Base-by-base conservation (phyloP, 2,797 vertebrate genomes). In the Enteromius argenteus region DNA sequence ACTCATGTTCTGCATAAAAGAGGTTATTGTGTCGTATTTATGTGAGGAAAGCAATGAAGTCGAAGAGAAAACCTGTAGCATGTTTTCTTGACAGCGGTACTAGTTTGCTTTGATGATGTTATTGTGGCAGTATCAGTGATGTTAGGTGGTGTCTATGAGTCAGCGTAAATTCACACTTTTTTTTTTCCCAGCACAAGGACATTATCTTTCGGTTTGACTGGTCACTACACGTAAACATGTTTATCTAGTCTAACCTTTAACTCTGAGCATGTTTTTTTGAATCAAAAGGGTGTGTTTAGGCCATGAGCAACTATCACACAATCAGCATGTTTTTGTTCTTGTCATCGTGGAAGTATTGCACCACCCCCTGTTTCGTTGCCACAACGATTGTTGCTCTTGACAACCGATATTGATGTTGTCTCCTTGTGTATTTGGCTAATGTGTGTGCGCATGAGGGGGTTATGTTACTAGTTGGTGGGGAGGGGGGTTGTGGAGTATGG, bases 361-460 rank as follows among this genome's bases (percentile, higher is more conserved):
- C 66, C 80, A 81, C 71, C 71, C 81, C 68, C 77, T 78, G 51
- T 86, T 79, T 67, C 44, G 73, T 86, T 84, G 62, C 81, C 32
- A 51, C 53, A 60, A 77, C 66, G 37, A 79, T 85, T 35, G 85
- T 80, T 49, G 37, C 68, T 68, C 84, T 82, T 84, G 88, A 88
- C 86, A 72, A 85, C 86, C 72, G 74, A 86, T 79, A 72, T 82
- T 62, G 79, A 86, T 84, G 83, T 80, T 64, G 73, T 86, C 80
- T 80, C 56, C 83, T 84, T 84, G 75, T 88, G 86, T 79, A 84
- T 85, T 83, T 49, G 73, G 67, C 17, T 32, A 67, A 67, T 68
- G 79, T 80, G 66, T 80, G 66, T 80, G 62, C 60, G 42, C 71
- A 66, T 56, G 68, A 88, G 75, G 83, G 82, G 83, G 51, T 79